Percentiles rank a stretch among this genome's conserved stretches.
Evolutionary conservation across 2,888 invertebrate genomes (phyloP).

Genomic region (Megaustenia siamemsis): DNA sequence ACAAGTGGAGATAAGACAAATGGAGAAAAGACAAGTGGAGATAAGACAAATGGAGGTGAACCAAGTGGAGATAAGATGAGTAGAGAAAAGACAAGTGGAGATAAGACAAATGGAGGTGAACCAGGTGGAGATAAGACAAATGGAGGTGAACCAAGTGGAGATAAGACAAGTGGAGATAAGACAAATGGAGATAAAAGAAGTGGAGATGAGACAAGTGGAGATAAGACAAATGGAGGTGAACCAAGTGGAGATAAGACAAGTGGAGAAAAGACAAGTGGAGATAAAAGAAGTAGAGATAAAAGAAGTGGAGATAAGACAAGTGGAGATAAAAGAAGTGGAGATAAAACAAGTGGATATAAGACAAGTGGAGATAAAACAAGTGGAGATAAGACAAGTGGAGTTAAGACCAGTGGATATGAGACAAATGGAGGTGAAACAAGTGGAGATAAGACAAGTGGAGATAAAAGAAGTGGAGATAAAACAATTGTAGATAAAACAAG

Average conservation of each 20-base stretch:
- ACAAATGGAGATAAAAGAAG: too few species aligned
- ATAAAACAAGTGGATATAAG: too few species aligned
- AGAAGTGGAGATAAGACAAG: background rate
- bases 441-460: background rate
- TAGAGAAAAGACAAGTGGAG: background rate
- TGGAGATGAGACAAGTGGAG: too few species aligned
- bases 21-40: background rate
- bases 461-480: background rate
- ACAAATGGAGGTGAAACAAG: background rate
- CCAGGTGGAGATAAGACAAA: too few species aligned
- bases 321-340: background rate
- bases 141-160: too few species aligned
- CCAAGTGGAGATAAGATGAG: background rate
- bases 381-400: background rate
- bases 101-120: too few species aligned
- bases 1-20: background rate
- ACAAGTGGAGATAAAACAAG: background rate
- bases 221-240: too few species aligned
- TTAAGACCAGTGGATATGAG: background rate
- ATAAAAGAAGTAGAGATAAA: background rate
- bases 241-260: background rate
- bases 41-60: too few species aligned
- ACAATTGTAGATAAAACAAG: background rate
- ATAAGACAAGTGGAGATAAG: too few species aligned
- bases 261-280: background rate